Evolutionary conservation across 2,888 invertebrate genomes (phyloP).

Genomic region (Candidula unifasciata): DNA sequence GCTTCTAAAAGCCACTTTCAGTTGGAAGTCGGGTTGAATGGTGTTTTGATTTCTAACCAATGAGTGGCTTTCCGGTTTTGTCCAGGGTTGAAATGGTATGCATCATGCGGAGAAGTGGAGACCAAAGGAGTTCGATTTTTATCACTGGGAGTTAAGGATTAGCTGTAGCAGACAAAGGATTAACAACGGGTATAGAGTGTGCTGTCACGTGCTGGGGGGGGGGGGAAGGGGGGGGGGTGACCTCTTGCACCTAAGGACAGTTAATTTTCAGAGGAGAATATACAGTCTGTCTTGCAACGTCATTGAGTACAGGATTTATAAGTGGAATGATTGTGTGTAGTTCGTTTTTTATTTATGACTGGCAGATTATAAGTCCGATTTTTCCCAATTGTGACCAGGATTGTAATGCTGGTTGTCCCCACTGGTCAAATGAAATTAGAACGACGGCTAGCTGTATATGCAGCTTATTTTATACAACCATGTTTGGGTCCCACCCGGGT

Average conservation of each 20-base stretch:
- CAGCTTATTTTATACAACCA: too few species aligned
- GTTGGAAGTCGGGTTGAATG: neutral
- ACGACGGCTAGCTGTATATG: too few species aligned
- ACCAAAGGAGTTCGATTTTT: slow-evolving; percentile 6
- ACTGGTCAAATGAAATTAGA: too few species aligned
- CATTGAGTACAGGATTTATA: slow-evolving; percentile 7
- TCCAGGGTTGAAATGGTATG: neutral
- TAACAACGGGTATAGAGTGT: neutral
- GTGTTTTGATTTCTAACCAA: neutral
- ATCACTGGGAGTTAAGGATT: neutral
- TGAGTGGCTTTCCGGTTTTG: neutral
- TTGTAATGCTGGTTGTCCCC: too few species aligned
- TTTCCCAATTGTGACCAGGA: too few species aligned
- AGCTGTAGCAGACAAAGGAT: neutral
- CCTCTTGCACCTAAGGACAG: neutral
- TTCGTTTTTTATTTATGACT: neutral
- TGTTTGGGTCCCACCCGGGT: too few species aligned
- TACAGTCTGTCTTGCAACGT: neutral
- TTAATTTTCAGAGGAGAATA: neutral
- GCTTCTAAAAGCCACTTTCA: neutral
- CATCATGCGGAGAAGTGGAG: neutral
- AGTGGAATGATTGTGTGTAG: neutral
- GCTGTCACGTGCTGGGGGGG: neutral
- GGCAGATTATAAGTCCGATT: neutral
- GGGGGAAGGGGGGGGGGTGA: neutral